Percentiles rank a stretch among this genome's conserved stretches.
These are phyloP conservation scores for Muscicapa adusta DNA, from an alignment of 2,113 vertebrate genomes.

Conservation along the genomic window DNA sequence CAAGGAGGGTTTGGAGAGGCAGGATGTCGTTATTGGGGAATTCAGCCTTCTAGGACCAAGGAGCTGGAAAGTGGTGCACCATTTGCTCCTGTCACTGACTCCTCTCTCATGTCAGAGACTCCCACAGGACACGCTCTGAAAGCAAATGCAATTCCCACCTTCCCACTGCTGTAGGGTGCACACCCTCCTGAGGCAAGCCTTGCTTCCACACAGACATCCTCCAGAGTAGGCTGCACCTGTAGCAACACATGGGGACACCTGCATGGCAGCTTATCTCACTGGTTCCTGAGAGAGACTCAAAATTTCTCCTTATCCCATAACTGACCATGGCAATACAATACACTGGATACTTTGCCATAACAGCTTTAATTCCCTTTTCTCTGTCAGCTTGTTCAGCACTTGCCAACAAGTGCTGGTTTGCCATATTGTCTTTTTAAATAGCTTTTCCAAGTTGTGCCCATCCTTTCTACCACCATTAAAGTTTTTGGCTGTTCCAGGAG, in stretches of 20 bases:
- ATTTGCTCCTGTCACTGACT: not conserved
- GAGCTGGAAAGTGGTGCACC: not conserved
- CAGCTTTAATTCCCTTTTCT: not conserved
- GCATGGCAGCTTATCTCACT: not conserved
- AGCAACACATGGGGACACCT: not conserved
- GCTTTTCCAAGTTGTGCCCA: not conserved
- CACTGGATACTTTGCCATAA: not conserved
- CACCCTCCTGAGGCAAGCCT: not conserved
- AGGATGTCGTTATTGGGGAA: not conserved
- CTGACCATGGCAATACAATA: not conserved
- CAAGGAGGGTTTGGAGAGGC: not conserved
- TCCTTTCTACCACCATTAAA: not conserved
- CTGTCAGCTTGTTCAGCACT: not conserved
- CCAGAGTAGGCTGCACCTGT: not conserved
- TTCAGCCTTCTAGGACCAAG: not conserved
- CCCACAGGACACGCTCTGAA: not conserved
- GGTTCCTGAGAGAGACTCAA: rapidly evolving
- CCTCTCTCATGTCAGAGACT: not conserved
- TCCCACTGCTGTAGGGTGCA: rapidly evolving
- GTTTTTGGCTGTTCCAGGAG: not conserved
- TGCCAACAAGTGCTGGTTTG: not conserved
- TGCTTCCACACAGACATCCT: not conserved
- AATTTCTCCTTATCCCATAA: not conserved
- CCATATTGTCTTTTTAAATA: not conserved
- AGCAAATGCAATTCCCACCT: not conserved